Base-by-base conservation (phyloP, 2,888 invertebrate species). In the Mellilla xanthometata region DNA sequence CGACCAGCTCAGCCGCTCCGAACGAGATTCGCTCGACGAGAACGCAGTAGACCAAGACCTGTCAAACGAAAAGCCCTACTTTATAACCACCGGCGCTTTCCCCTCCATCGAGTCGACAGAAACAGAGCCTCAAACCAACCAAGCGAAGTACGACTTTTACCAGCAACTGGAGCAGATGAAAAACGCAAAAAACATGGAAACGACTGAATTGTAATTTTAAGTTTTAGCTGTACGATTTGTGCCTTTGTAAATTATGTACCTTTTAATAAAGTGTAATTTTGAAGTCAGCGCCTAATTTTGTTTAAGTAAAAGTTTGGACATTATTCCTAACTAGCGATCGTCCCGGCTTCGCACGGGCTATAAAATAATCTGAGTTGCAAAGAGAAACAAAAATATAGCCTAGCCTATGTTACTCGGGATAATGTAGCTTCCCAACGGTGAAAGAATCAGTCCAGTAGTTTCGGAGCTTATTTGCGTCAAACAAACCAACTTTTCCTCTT, bases 21-120 rank as follows among this genome's bases (percentile, higher is more conserved):
- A 95, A 61, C 92, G 95, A 15, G 96, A 96, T 76, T 97, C 97
- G 0, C 84, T 97, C 48, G 97, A 97, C 70, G 97, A 97, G 72
- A 97, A 97, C 77, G 96, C 93, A 2, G 89, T 94, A 2, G 90
- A 91, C 53, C 91, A 90, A 62, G 91, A 89, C 61, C 62, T 87
- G 12, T 69, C 83, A 0, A 84, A 81, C 53, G 89, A 87, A 41
- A 90, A 90, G 54, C 90, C 90, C 0, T 90, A 90, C 49, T 90
- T 90, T 62, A 87, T 91, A 40, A 90, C 89, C 8, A 83, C 86
- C 1, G 86, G 76, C 9, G 81, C 84, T 6, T 90, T 87, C 58
- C 84, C 85, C 1, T 89, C 90, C 40, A 71, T 92, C 66, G 83
- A 90, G 56, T 76, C 89, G 12, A 68, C 72, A 54, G 69, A 85